phyloP scores from a whole-genome alignment of 2,888 invertebrate genomes.

The Phorcus lineatus region DNA sequence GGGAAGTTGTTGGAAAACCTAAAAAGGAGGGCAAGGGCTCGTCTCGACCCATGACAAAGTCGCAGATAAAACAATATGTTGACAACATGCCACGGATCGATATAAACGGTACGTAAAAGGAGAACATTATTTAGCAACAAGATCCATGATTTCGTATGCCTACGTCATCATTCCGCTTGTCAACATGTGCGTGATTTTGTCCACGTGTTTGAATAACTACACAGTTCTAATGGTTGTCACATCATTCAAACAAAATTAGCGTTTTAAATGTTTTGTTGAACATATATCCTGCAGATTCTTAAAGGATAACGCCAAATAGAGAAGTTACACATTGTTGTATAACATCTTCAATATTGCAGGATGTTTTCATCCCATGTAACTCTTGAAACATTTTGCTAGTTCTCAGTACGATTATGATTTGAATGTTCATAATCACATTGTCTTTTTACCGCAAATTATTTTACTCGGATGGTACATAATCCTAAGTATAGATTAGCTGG shows the following conservation, averaged over 20 bases:
- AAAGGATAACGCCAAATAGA: conserved; percentile 25
- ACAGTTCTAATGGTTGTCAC: too few species aligned
- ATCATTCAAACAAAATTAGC: too few species aligned
- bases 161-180: too few species aligned
- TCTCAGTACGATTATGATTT: too few species aligned
- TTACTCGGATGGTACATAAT: too few species aligned
- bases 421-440: too few species aligned
- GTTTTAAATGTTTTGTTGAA: too few species aligned
- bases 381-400: background rate
- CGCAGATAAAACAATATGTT: conserved; percentile 59
- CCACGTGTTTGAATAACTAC: too few species aligned
- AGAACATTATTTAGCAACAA: background rate
- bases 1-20: conserved; percentile 64
- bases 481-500: too few species aligned
- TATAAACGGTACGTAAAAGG: conserved; percentile 45
- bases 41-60: conserved; percentile 46
- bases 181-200: too few species aligned
- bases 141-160: background rate
- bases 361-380: background rate
- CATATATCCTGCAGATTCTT: too few species aligned
- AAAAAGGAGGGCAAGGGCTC: conserved; percentile 55
- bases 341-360: background rate
- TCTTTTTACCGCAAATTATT: too few species aligned
- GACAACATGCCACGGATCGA: conserved; percentile 64
- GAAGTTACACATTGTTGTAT: background rate